These are phyloP conservation scores for Progne subis DNA, from an alignment of 2,113 vertebrate genomes.

Conservation along the genomic window DNA sequence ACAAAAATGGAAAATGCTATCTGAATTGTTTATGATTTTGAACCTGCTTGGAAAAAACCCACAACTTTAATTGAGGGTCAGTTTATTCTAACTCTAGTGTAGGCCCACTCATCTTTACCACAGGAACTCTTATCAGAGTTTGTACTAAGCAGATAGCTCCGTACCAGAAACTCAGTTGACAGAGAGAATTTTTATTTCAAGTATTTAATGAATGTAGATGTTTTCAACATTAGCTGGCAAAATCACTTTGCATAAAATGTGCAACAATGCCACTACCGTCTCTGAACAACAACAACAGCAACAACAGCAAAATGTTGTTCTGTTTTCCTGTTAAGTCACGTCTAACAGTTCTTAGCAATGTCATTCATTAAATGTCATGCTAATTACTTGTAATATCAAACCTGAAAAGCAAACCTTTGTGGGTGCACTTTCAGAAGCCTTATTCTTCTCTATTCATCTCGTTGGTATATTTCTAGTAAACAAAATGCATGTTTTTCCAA, in stretches of 20 bases:
- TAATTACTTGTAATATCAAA: slow-evolving; percentile 65
- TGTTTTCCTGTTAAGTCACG: slow-evolving; percentile 25
- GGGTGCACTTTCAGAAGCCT: slow-evolving; percentile 39
- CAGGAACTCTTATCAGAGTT: not conserved
- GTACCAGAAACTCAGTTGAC: not conserved
- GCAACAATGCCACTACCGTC: slow-evolving; percentile 33
- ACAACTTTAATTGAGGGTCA: slow-evolving; percentile 5
- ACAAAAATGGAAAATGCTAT: not conserved
- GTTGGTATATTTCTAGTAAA: slow-evolving; percentile 47
- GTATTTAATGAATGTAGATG: slow-evolving; percentile 26
- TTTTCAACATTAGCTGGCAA: slow-evolving; percentile 46
- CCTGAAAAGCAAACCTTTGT: slow-evolving; percentile 53
- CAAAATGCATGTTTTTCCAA: slow-evolving; percentile 6
- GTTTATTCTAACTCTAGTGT: slow-evolving; percentile 17
- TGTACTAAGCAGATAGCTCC: slow-evolving; percentile 12
- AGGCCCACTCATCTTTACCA: slow-evolving; percentile 3
- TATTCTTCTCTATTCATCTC: slow-evolving; percentile 6
- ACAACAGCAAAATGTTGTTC: not conserved
- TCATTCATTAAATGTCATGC: slow-evolving; percentile 63
- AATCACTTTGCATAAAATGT: slow-evolving; percentile 28
- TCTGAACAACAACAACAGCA: not conserved
- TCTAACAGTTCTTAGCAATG: slow-evolving; percentile 55
- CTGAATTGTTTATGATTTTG: not conserved
- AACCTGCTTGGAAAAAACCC: slow-evolving; percentile 1
- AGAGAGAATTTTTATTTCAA: slow-evolving; percentile 30